These are phyloP conservation scores for Urocyon cinereoargenteus DNA, from an alignment of 2,797 vertebrate genomes.

Conservation along the genomic window DNA sequence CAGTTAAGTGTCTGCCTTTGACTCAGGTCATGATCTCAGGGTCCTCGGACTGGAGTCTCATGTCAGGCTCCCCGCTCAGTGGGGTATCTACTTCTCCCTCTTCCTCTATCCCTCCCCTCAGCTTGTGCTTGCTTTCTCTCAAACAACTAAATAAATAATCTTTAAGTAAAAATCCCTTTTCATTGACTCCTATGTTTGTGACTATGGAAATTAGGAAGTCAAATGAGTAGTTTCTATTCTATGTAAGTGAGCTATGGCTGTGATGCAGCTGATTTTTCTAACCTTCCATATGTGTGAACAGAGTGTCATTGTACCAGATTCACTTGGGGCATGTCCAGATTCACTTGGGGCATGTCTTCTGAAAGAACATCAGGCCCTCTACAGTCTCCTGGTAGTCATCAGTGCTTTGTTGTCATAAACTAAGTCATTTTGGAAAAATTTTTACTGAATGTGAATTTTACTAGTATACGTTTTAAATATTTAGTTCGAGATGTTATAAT, in stretches of 20 bases:
- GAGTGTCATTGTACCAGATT: neutral
- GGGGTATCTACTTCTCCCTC: no score
- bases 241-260: neutral
- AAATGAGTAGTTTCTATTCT: neutral
- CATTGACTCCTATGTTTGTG: neutral
- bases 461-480: neutral
- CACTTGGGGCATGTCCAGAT: neutral
- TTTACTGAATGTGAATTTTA: slow-evolving; percentile 42
- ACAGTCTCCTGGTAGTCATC: neutral
- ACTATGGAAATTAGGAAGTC: neutral
- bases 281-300: neutral
- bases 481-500: slow-evolving; percentile 17
- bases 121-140: no score
- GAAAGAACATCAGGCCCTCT: neutral
- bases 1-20: no score
- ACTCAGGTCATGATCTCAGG: no score
- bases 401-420: neutral
- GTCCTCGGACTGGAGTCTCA: no score
- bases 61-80: no score
- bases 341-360: neutral
- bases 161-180: neutral
- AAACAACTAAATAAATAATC: no score
- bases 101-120: no score
- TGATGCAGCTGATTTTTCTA: neutral
- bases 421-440: slow-evolving; percentile 8